phyloP scores from a whole-genome alignment of 2,113 vertebrate genomes.

The Misgurnus anguillicaudatus region DNA sequence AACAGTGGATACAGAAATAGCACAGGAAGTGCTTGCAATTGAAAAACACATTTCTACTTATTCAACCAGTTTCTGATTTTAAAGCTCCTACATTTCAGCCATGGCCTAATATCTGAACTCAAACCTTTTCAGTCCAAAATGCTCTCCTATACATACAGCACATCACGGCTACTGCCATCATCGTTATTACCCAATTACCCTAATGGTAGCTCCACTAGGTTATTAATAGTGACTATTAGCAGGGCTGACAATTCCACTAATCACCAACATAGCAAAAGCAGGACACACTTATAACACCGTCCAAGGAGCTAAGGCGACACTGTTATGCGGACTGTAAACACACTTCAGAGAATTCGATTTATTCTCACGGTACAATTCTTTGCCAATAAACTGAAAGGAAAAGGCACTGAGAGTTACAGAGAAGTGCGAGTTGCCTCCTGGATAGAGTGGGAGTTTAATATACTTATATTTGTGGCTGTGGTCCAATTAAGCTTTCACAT shows the following conservation, averaged over 20 bases:
- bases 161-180: slow-evolving; percentile 66
- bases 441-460: slow-evolving; percentile 24
- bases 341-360: not conserved
- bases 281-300: slow-evolving; percentile 25
- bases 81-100: not conserved
- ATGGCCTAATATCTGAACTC: slow-evolving; percentile 4
- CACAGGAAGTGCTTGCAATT: not conserved
- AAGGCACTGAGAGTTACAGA: slow-evolving; percentile 18
- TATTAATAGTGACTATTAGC: slow-evolving; percentile 73
- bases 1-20: not conserved
- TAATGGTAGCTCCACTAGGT: slow-evolving; percentile 68
- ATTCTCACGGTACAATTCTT: not conserved
- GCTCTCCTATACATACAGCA: slow-evolving; percentile 51
- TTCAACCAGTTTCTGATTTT: not conserved
- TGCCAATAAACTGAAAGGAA: not conserved
- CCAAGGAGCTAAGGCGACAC: slow-evolving; percentile 27
- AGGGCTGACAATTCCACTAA: slow-evolving; percentile 72
- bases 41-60: not conserved
- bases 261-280: slow-evolving; percentile 50
- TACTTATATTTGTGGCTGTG: not conserved
- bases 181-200: slow-evolving; percentile 77
- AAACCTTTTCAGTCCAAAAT: slow-evolving; percentile 33
- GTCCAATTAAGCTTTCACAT: slow-evolving; percentile 7
- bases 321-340: slow-evolving; percentile 19
- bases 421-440: slow-evolving; percentile 3